These are phyloP conservation scores for Drosophila willistoni DNA, from an alignment of 1,140 invertebrate species.

Conservation along the genomic window DNA sequence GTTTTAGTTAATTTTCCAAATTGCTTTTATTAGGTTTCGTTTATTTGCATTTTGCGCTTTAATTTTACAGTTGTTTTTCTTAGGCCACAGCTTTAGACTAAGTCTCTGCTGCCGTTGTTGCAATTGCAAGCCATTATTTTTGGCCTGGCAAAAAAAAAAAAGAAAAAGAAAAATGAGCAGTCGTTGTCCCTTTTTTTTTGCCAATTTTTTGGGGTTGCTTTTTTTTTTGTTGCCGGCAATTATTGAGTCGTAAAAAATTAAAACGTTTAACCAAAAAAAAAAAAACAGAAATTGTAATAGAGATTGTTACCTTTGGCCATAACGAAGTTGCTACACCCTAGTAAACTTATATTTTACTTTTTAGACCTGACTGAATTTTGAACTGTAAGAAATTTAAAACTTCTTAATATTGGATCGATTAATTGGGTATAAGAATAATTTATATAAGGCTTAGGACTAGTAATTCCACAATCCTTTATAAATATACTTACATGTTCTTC, in stretches of 20 bases:
- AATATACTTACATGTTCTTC: no score
- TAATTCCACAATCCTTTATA: no score
- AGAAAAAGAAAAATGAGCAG: constrained; percentile 38
- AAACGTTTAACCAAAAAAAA: constrained; percentile 48
- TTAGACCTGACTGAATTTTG: no score
- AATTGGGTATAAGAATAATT: no score
- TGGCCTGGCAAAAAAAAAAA: constrained; percentile 27
- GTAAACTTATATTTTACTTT: background rate
- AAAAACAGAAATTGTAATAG: background rate
- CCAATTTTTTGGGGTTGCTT: constrained; percentile 8
- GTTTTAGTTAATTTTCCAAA: constrained; percentile 79
- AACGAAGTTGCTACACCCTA: background rate
- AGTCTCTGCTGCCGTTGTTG: constrained; percentile 48
- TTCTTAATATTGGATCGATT: no score
- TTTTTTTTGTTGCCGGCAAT: constrained; percentile 72
- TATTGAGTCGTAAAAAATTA: constrained; percentile 70
- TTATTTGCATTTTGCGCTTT: constrained; percentile 82
- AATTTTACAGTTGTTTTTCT: constrained; percentile 68
- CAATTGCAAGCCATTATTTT: constrained; percentile 48
- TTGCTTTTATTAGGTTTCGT: constrained; percentile 82
- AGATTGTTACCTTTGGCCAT: no score
- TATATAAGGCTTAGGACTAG: no score
- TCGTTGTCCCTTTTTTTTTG: constrained; percentile 46
- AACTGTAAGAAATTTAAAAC: no score
- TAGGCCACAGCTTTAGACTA: constrained; percentile 38